Percentiles rank a stretch among this genome's conserved stretches.
Evolutionary conservation across 1,140 invertebrate genomes (phyloP).

Genomic region (Pemphigus obesinymphae): DNA sequence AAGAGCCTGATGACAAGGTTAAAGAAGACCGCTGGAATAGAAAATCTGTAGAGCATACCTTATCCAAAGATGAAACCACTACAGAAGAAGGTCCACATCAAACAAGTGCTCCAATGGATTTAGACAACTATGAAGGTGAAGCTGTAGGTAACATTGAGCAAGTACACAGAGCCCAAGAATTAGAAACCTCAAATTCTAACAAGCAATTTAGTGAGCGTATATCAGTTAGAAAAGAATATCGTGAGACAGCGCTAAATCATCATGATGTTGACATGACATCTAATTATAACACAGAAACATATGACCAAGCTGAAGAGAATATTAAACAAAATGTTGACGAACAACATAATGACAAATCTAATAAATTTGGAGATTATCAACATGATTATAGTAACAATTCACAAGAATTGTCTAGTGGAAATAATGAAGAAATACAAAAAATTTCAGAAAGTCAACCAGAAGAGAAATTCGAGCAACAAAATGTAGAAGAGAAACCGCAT

Average conservation of each 20-base stretch:
- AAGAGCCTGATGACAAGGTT: not conserved
- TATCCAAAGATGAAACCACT: not conserved
- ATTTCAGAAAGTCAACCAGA: not conserved
- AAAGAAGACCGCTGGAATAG: not conserved
- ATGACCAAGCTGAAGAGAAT: not conserved
- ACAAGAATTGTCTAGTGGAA: not conserved
- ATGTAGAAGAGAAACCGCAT: not conserved
- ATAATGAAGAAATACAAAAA: not conserved
- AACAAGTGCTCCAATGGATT: conserved; percentile 21
- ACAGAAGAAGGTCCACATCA: not conserved
- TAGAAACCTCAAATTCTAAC: not conserved
- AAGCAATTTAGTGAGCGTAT: not conserved
- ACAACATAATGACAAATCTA: not conserved
- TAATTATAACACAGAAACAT: not conserved
- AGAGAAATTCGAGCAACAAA: not conserved
- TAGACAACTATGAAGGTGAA: conserved; percentile 18
- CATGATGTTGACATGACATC: not conserved
- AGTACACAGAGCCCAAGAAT: not conserved
- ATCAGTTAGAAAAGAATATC: not conserved
- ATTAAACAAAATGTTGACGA: not conserved
- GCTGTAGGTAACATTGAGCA: not conserved
- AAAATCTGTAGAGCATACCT: not conserved
- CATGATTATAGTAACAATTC: not conserved
- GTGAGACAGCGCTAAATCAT: not conserved
- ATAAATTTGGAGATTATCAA: not conserved